Base-by-base conservation (phyloP, 1,140 invertebrate genomes). In the Bombus breviceps region DNA sequence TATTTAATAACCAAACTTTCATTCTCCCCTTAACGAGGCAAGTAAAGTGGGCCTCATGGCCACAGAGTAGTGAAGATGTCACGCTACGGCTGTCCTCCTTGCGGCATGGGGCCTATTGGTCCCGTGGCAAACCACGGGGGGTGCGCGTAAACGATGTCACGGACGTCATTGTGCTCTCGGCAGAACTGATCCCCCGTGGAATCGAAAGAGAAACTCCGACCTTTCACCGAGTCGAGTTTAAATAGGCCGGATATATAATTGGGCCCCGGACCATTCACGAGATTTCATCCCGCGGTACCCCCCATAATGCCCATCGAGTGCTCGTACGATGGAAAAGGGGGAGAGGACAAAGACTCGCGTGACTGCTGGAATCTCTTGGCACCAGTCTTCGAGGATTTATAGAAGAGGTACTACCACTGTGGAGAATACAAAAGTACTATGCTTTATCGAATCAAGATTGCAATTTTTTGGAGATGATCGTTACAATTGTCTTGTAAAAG, bases 91-190 rank as follows among this genome's bases (percentile, higher is more conserved):
- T 91, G 89, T 92, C 89, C 39, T 84, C 18, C 18, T 25, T 89
- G 69, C 59, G 86, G 76, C 71, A 71, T 64, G 76, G 85, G 86
- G 89, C 86, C 90, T 87, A 91, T 90, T 91, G 86, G 86, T 89
- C 64, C 86, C 89, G 92, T 90, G 93, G 92, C 88, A 84, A 90
- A 88, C 93, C 90, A 90, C 93, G 93, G 92, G 92, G 93, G 93
- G 88, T 80, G 77, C 85, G 86, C 91, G 88, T 94, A 94, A 94
- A 94, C 90, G 93, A 94, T 94, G 93, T 94, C 93, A 94, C 89
- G 92, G 89, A 81, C 39, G 89, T 86, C 69, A 90, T 93, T 93
- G 91, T 93, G 81, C 76, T 84, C 66, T 68, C 62, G 69, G 86
- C 91, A 88, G 90, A 93, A 92, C 90, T 78, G 92, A 94, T 92